Evolutionary conservation across 2,888 invertebrate genomes (phyloP), one percentile per base, ranked within the genome.

Genomic region (Patella depressa): DNA sequence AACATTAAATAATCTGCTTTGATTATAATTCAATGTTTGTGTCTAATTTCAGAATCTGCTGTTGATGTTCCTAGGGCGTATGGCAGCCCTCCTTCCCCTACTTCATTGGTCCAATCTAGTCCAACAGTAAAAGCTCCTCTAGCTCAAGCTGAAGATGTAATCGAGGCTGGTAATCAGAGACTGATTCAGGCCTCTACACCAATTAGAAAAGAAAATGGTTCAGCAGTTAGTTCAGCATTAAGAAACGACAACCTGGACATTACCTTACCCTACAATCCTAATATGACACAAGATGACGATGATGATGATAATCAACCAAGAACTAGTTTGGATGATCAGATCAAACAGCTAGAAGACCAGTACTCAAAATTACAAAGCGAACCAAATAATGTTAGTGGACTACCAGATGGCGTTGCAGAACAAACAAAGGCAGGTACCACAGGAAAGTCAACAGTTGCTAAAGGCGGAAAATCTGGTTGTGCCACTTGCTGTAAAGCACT

Each of bases 281-380:
- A 85, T 74, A 77, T 79, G 15, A 84, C 85, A 7, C 24, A 74
- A 7, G 82, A 84, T 7, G 83, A 83, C 9, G 84, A 83, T 3
- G 81, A 85, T 24, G 83, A 81, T 7, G 82, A 81, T 29, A 78
- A 73, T 11, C 79, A 79, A 3, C 57, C 78, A 11, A 88, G 87
- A 71, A 78, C 82, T 14, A 84, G 85, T 34, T 80, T 89, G 73
- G 88, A 89, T 71, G 87, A 88, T n/a, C 87, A 89, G 82, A 83
- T 89, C 17, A 82, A 83, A 74, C 84, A 86, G 70, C 79, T 89
- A 75, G 88, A 89, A 72, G 84, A 84, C 59, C 84, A 86, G 75
- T 84, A 81, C 75, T 83, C 85, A 72, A 79, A 82, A 73, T 85
- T 84, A 77, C 77, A 74, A 74, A 81, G 80, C 55, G 80, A 82